Evolutionary conservation across 2,888 invertebrate genomes (phyloP), one percentile per base, ranked within the genome.

Genomic region (Lobophora halterata): DNA sequence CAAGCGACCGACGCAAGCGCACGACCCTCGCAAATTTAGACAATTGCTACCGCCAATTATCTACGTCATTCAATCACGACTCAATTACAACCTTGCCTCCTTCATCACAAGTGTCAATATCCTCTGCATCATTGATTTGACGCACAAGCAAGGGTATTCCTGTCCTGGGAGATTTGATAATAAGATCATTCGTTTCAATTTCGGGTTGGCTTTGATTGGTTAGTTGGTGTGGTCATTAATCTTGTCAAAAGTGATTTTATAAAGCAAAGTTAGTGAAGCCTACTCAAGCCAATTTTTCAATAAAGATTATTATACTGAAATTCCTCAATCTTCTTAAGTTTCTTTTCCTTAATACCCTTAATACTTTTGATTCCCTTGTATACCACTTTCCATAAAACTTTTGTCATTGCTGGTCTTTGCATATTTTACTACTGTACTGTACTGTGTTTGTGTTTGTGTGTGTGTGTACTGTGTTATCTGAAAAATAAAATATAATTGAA

Each of bases 1-100:
- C 10, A 30, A 25, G 25, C 32, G 29, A n/a, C 29, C 21, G 17
- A 20, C 20, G 10, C 13, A 23, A 19, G 17, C 7, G 23, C 20
- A 23, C 30, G 42, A 33, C 33, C 35, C 39, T 30, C 3, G 42
- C 29, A n/a, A 42, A 42, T 33, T 36, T 10, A 26, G 11, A 30
- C 37, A 37, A 48, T 39, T 45, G 38, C 17, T 29, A 16, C 21
- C 35, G 17, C 24, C 28, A 30, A 24, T 37, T 37, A 29, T 9
- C 24, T 21, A 16, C 33, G 38, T 35, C 39, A 35, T 20, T 5
- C 30, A 28, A 29, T 26, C 14, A 19, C 3, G 5, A 19, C 9
- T 11, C 13, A 29, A 9, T 21, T 5, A 24, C 8, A 30, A 25
- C 32, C 28, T 9, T 32, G 11, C 19, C n/a, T 16, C 20, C 14